Percentiles rank a stretch among this genome's conserved stretches.
phyloP scores from a whole-genome alignment of 1,140 invertebrate genomes.

The Bombus consobrinus region DNA sequence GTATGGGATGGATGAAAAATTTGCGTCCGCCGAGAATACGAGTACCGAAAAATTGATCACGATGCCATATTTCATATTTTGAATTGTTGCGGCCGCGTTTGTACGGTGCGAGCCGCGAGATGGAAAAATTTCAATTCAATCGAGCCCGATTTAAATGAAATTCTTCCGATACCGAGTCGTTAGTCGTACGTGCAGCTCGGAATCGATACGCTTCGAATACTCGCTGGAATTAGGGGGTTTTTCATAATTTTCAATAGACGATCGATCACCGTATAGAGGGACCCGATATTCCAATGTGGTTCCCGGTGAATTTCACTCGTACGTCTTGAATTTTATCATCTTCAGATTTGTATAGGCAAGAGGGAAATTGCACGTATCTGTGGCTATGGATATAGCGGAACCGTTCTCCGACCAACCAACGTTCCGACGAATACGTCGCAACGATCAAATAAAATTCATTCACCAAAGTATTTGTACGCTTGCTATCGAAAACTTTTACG shows the following conservation, averaged over 20 bases:
- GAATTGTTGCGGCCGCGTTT: slow-evolving; percentile 30
- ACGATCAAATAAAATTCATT: not conserved
- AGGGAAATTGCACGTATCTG: not conserved
- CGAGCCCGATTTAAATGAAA: slow-evolving; percentile 27
- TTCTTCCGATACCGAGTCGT: slow-evolving; percentile 31
- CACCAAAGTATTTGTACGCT: not conserved
- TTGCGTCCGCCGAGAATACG: not conserved
- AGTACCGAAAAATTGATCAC: slow-evolving; percentile 21
- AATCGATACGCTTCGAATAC: slow-evolving; percentile 25
- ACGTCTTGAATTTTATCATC: slow-evolving; percentile 11
- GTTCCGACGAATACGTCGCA: not conserved
- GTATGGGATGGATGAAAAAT: not conserved
- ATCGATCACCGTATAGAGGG: not conserved
- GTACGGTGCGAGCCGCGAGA: not conserved
- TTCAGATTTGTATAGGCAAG: not conserved
- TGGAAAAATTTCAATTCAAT: slow-evolving; percentile 47
- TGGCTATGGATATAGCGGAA: not conserved
- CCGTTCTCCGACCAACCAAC: not conserved
- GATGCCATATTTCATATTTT: slow-evolving; percentile 17
- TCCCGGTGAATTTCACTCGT: too few species aligned
- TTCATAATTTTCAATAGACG: slow-evolving; percentile 11
- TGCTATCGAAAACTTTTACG: too few species aligned
- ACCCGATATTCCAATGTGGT: not conserved
- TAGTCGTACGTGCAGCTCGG: not conserved
- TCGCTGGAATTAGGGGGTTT: not conserved